Conservation (phyloP, 2,888 invertebrate species). For the Apoda limacodes region DNA sequence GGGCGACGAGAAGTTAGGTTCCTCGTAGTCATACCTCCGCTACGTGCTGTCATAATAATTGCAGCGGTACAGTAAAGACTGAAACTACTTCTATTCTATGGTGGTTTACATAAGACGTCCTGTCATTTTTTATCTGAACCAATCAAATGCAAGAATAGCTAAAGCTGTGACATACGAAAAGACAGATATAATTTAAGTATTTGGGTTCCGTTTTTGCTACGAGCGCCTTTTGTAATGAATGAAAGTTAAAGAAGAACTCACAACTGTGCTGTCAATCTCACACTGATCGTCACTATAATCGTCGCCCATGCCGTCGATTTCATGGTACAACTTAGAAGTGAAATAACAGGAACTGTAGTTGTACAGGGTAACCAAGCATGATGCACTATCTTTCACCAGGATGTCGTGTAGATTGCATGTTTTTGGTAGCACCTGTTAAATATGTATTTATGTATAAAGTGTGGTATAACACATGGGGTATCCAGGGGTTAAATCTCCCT, state of each 20-base stretch:
- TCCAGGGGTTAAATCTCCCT: no score
- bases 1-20: no score
- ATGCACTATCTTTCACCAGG: constrained; percentile 37
- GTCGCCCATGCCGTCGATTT: constrained; percentile 47
- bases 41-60: no score
- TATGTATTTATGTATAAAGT: constrained; percentile 1
- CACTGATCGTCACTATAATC: constrained; percentile 41
- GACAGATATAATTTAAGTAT: not conserved
- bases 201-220: not conserved
- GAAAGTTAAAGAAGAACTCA: constrained; percentile 24
- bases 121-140: no score
- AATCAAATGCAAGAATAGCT: no score
- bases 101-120: no score
- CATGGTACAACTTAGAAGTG: constrained; percentile 44
- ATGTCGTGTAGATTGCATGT: constrained; percentile 45
- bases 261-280: constrained; percentile 42
- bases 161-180: not conserved
- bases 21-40: no score
- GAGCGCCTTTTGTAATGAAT: not conserved
- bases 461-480: not conserved
- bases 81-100: no score
- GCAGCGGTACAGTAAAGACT: no score
- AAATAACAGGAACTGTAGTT: constrained; percentile 49
- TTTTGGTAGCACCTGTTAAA: constrained; percentile 46
- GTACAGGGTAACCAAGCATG: constrained; percentile 38